Evolutionary conservation across 1,140 invertebrate genomes (phyloP).

Genomic region (Anoplolepis gracilipes): DNA sequence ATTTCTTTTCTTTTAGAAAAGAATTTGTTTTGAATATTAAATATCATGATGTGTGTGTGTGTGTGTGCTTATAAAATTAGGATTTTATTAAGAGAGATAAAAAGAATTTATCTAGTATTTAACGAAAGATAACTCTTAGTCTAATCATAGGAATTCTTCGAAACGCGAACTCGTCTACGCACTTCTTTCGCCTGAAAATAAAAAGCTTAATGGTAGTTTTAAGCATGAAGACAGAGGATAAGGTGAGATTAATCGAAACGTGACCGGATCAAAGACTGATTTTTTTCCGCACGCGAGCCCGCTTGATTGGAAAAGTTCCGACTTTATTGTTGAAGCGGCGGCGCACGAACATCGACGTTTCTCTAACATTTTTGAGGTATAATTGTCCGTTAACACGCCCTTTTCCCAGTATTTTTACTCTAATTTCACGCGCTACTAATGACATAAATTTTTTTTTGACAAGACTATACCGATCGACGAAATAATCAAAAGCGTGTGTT

Average conservation of each 20-base stretch:
- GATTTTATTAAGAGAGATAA: not conserved
- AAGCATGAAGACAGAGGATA: conserved; percentile 32
- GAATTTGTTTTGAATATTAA: not conserved
- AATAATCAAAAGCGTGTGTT: conserved; percentile 24
- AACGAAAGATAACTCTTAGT: not conserved
- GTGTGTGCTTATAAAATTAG: not conserved
- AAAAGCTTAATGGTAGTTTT: conserved; percentile 63
- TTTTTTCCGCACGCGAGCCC: conserved; percentile 76
- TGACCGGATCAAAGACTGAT: conserved; percentile 72
- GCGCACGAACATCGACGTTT: conserved; percentile 62
- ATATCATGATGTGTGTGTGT: not conserved
- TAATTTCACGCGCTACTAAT: not conserved
- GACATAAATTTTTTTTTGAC: not conserved
- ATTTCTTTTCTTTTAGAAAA: not conserved
- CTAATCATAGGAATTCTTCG: not conserved
- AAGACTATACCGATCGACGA: not conserved
- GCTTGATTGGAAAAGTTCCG: conserved; percentile 82
- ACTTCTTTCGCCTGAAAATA: conserved; percentile 32
- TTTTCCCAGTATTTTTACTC: not conserved
- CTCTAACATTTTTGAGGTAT: conserved; percentile 36
- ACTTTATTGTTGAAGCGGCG: conserved; percentile 61
- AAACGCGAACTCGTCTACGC: conserved; percentile 12
- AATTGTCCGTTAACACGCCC: conserved; percentile 26
- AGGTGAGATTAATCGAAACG: conserved; percentile 75
- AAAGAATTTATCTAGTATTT: not conserved